A percentile compares a stretch with the other conserved stretches of the same genome.
Evolutionary conservation across 2,113 vertebrate species (phyloP).

Genomic region (Bos javanicus): DNA sequence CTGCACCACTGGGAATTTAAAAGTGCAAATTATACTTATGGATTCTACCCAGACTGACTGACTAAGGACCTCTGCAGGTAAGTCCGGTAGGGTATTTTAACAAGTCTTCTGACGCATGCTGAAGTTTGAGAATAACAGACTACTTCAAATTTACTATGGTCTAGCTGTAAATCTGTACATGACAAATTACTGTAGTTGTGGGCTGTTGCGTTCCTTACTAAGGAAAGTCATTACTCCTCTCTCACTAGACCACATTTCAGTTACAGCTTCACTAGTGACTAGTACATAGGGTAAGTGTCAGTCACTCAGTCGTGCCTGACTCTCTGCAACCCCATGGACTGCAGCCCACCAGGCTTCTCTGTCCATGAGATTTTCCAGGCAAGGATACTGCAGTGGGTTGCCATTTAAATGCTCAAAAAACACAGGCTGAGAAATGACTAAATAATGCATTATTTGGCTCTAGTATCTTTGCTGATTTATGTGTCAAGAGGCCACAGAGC

Average conservation of each 20-base stretch:
- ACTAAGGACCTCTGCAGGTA: not conserved
- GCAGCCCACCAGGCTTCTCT: not conserved
- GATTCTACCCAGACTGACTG: not conserved
- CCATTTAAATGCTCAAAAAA: not conserved
- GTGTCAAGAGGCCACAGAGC: not conserved
- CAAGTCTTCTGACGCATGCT: not conserved
- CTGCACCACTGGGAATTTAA: not conserved
- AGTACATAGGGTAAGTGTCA: not conserved
- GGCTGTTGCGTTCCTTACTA: not conserved
- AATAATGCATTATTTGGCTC: not conserved
- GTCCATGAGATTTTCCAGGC: not conserved
- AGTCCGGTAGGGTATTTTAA: not conserved
- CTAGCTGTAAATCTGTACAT: not conserved
- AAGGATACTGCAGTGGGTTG: not conserved
- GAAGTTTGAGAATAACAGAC: not conserved
- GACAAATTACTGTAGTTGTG: not conserved
- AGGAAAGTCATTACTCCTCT: not conserved
- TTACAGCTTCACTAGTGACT: not conserved
- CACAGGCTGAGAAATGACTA: not conserved
- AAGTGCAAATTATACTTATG: not conserved
- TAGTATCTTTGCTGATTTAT: not conserved
- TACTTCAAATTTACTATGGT: not conserved
- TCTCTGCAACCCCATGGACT: not conserved
- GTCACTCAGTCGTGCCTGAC: not conserved
- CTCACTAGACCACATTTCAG: not conserved